Conservation (phyloP, 2,113 vertebrate genomes). For the Leptobrachium ailaonicum region DNA sequence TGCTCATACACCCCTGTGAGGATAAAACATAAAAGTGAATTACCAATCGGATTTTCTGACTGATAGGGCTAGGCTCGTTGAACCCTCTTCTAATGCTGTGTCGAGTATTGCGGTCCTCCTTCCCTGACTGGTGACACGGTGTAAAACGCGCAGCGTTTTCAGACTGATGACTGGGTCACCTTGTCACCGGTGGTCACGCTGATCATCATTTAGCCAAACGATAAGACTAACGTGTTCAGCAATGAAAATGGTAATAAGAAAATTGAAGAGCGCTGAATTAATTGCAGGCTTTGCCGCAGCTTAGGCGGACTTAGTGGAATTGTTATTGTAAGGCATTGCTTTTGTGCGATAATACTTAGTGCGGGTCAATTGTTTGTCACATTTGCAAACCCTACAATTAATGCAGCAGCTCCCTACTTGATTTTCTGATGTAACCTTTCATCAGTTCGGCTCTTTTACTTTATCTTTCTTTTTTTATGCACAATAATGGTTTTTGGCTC, state of each 20-base stretch:
- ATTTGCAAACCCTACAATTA: constrained; percentile 8
- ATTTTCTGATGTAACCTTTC: background rate
- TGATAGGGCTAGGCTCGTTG: background rate
- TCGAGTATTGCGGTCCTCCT: background rate
- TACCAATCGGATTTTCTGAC: background rate
- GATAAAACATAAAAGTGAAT: background rate
- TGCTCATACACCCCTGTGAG: background rate
- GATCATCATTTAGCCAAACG: constrained; percentile 5
- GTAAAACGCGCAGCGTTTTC: background rate
- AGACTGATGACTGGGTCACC: constrained; percentile 8
- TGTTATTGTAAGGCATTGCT: constrained; percentile 7
- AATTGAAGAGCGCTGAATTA: constrained; percentile 11
- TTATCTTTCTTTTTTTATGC: background rate
- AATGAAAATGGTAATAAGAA: constrained; percentile 17
- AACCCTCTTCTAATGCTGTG: background rate
- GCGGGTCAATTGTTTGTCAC: constrained; percentile 13
- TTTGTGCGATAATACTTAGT: constrained; percentile 1
- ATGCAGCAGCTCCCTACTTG: background rate
- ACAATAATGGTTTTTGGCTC: background rate
- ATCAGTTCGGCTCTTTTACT: background rate
- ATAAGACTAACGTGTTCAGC: background rate
- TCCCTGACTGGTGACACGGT: background rate
- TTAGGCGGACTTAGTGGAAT: background rate
- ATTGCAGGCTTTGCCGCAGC: constrained; percentile 3
- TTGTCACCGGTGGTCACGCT: background rate